Conservation (phyloP, 2,113 vertebrate species). For the Cathartes aura region DNA sequence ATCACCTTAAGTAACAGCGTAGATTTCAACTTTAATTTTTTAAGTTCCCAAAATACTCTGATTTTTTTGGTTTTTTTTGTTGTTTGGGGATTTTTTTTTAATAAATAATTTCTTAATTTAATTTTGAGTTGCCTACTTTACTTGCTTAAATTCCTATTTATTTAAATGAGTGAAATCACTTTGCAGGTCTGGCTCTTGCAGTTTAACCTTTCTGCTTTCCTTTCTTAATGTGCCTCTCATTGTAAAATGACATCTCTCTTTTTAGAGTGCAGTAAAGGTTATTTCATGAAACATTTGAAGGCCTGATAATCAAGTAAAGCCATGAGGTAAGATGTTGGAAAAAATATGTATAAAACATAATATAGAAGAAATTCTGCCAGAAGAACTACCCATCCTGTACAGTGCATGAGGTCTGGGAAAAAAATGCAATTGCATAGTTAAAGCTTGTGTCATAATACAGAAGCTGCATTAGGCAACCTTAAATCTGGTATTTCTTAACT, state of each 20-base stretch:
- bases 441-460: background rate
- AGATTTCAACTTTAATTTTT: background rate
- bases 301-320: background rate
- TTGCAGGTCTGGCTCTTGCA: background rate
- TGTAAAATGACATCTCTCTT: background rate
- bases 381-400: background rate
- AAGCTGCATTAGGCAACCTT: background rate
- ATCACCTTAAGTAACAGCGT: background rate
- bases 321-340: background rate
- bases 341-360: background rate
- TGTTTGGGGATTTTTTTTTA: background rate
- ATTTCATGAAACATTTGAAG: background rate
- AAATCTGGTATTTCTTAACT: conserved; percentile 6
- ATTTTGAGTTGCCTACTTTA: background rate
- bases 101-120: background rate
- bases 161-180: background rate
- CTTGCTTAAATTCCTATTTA: background rate
- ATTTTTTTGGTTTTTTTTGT: background rate
- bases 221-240: background rate
- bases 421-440: background rate
- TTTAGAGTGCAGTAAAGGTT: background rate
- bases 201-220: background rate
- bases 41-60: background rate
- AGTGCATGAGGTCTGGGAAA: background rate
- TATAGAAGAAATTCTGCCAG: background rate